phyloP scores from a whole-genome alignment of 2,113 vertebrate species.

The Macquaria australasica region DNA sequence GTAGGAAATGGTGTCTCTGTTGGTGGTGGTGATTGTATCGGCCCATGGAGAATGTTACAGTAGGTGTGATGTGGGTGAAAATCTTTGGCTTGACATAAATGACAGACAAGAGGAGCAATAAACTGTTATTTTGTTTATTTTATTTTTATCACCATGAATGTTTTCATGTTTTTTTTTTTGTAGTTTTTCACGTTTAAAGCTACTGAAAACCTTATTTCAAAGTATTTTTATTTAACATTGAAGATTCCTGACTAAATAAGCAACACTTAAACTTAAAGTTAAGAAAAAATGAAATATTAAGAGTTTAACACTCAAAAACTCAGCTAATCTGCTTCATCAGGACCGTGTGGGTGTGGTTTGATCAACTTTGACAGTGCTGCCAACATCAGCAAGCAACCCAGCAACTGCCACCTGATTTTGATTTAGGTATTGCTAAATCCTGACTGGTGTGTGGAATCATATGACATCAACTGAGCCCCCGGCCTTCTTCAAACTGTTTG shows the following conservation, averaged over 20 bases:
- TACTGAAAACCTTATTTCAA: no score
- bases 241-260: background rate
- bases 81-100: no score
- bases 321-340: background rate
- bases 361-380: background rate
- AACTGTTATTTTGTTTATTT: no score
- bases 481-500: no score
- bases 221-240: background rate
- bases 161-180: no score
- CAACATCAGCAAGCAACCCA: background rate
- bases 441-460: no score
- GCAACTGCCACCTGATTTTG: background rate
- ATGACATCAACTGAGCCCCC: no score
- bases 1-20: background rate
- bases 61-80: background rate
- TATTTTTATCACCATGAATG: no score
- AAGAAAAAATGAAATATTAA: background rate
- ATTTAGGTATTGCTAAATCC: background rate
- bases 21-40: no score
- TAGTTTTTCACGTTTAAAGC: no score
- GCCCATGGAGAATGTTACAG: background rate
- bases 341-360: background rate
- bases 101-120: no score
- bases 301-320: background rate
- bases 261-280: background rate